Evolutionary conservation across 1,140 invertebrate genomes (phyloP), one percentile per base, ranked within the genome.

Genomic region (Vollenhovia emeryi): DNA sequence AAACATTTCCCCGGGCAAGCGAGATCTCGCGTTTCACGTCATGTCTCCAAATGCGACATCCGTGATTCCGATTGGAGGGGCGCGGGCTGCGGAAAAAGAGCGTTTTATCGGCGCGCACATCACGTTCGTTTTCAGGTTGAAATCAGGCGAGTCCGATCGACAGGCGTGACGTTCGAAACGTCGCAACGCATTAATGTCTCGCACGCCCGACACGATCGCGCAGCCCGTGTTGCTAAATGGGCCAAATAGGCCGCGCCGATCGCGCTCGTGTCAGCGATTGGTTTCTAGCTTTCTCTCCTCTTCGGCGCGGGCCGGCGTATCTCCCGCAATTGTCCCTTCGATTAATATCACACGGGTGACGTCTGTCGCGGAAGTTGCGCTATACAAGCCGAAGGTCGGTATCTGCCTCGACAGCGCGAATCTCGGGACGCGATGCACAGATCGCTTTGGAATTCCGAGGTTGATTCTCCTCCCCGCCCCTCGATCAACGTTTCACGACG

Each of bases 221-320:
- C 36, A 66, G 59, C 33, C 24, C 21, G 84, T n/a, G n/a, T 86
- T 74, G n/a, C 59, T 86, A 87, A 87, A 87, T 80, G 48, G 82
- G 69, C 86, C 86, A 71, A 86, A 86, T 86, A 86, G 86, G 71
- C 57, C 66, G 60, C n/a, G 75, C n/a, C 75, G 80, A 60, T 50
- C 59, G 60, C n/a, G 36, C 74, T 27, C 74, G 69, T 69, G 74
- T 87, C 74, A 57, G 15, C 68, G 66, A 80, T 86, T 80, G 78
- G 43, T 30, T 78, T 48, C 74, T 45, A 80, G 75, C 84, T 85
- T 80, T 68, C 84, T 64, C 71, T 45, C n/a, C 45, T 43, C 36
- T 40, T 45, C 50, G 24, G 36, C 3, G 59, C 50, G 43, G 48
- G 45, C 45, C 27, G 71, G 75, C 45, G 73, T 80, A 57, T 76